phyloP scores from a whole-genome alignment of 2,113 vertebrate genomes.

The Eptesicus fuscus region DNA sequence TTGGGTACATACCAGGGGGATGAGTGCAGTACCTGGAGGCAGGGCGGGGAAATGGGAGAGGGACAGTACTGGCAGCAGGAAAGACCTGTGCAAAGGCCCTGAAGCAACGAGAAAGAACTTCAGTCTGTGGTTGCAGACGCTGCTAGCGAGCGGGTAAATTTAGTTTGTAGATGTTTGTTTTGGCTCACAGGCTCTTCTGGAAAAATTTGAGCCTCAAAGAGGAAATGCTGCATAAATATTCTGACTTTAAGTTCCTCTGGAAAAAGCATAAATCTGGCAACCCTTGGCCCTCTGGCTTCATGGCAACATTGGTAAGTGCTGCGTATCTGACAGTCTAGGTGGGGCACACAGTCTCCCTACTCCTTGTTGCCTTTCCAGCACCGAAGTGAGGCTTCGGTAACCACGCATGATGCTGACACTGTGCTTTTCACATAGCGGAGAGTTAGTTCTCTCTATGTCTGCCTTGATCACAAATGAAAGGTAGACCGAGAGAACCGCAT shows the following conservation, averaged over 20 bases:
- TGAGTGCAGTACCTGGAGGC: not conserved
- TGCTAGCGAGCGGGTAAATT: not conserved
- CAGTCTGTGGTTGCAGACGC: not conserved
- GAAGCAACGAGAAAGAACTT: not conserved
- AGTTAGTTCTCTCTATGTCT: not conserved
- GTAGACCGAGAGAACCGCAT: not conserved
- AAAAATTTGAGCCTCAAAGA: not conserved
- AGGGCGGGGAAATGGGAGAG: not conserved
- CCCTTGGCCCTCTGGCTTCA: not conserved
- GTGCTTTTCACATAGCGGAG: not conserved
- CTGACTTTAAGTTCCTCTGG: not conserved
- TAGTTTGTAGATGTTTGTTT: constrained; percentile 19
- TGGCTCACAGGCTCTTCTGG: not conserved
- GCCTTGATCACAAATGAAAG: not conserved
- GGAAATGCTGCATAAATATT: constrained; percentile 14
- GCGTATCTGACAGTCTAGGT: not conserved
- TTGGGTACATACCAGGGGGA: not conserved
- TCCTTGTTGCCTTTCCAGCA: not conserved
- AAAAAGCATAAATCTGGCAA: not conserved
- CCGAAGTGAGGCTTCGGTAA: not conserved
- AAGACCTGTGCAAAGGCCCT: not conserved
- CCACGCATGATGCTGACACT: not conserved
- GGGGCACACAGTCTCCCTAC: rapidly evolving
- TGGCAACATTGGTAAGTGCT: not conserved
- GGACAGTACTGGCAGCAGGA: not conserved